A percentile compares a stretch with the other conserved stretches of the same genome.
These are phyloP conservation scores for Cepaea nemoralis DNA, from an alignment of 1,140 invertebrate genomes.

Conservation along the genomic window DNA sequence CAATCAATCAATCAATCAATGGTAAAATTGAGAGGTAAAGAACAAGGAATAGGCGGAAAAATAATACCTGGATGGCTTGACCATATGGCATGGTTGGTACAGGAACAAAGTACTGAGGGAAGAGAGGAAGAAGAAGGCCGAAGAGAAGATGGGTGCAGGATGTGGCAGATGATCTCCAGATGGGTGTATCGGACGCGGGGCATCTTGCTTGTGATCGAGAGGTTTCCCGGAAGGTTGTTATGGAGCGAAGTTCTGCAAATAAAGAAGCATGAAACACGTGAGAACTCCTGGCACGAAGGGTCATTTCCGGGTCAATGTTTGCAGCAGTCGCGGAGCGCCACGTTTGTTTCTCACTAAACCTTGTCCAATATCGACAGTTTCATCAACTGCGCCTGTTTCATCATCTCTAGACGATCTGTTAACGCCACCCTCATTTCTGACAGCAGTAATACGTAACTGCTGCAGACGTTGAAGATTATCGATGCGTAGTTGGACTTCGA, in stretches of 20 bases:
- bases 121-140: no score
- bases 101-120: no score
- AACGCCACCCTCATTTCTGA: slow-evolving; percentile 79
- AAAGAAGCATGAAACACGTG: neutral
- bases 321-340: neutral
- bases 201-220: no score
- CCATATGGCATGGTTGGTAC: no score
- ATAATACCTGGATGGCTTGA: no score
- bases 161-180: no score
- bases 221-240: no score
- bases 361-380: neutral
- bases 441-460: slow-evolving; percentile 89
- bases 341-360: neutral
- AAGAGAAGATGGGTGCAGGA: no score
- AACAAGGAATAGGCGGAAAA: no score
- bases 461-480: slow-evolving; percentile 94
- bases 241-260: neutral
- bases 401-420: slow-evolving; percentile 67
- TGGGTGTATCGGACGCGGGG: no score
- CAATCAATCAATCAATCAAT: no score
- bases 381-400: slow-evolving; percentile 28
- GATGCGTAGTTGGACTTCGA: slow-evolving; percentile 97
- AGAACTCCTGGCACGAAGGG: neutral
- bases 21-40: no score
- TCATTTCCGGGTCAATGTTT: neutral